These are phyloP conservation scores for Charina bottae DNA, from an alignment of 2,113 vertebrate genomes.

Conservation along the genomic window DNA sequence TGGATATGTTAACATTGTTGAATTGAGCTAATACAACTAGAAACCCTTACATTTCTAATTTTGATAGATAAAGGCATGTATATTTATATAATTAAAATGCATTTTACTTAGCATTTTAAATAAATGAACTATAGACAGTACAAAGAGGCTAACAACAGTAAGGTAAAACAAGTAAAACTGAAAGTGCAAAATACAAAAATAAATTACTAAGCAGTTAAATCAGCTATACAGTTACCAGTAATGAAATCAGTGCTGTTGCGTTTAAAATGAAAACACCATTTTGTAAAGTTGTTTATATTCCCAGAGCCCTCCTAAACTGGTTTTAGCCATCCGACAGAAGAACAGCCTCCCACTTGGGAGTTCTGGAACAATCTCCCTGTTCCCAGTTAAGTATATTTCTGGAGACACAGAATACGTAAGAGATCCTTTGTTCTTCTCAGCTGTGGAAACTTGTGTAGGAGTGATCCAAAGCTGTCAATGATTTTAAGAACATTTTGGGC, in stretches of 20 bases:
- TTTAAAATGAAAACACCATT: background rate
- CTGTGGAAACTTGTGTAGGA: background rate
- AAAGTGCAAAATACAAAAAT: background rate
- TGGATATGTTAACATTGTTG: too few species aligned
- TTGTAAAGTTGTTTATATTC: background rate
- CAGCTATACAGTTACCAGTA: background rate
- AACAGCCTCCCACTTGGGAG: background rate
- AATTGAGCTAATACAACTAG: too few species aligned
- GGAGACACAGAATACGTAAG: background rate
- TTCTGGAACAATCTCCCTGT: background rate
- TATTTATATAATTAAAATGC: too few species aligned
- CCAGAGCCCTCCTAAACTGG: background rate
- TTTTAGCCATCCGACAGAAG: background rate
- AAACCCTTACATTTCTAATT: too few species aligned
- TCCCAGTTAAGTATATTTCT: background rate
- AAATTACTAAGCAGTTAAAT: background rate
- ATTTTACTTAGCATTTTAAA: background rate
- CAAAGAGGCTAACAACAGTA: background rate
- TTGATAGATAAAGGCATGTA: too few species aligned
- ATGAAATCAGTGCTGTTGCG: background rate
- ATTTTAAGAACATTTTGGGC: background rate
- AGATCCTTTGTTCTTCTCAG: background rate
- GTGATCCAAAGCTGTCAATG: background rate
- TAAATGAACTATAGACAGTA: background rate
- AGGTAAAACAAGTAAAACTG: background rate